A percentile compares a stretch with the other conserved stretches of the same genome.
These are phyloP conservation scores for Bombus cullumanus DNA, from an alignment of 1,140 invertebrate species.

Conservation along the genomic window DNA sequence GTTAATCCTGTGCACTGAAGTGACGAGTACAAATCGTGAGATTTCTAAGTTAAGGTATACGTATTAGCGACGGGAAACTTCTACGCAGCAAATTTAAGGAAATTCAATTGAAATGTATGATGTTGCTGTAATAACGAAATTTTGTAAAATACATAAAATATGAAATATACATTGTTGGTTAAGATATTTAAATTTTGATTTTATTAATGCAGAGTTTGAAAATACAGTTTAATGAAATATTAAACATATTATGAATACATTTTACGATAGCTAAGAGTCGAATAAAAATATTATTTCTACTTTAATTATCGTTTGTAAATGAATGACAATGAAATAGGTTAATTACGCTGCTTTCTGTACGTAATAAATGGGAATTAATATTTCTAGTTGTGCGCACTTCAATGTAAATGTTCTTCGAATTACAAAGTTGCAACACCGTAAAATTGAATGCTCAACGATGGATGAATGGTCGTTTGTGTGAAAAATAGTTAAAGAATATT, in stretches of 20 bases:
- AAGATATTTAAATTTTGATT: not conserved
- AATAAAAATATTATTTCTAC: too few relatives aligned
- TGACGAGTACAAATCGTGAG: not conserved
- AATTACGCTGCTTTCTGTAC: not conserved
- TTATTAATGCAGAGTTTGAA: not conserved
- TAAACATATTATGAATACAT: too few relatives aligned
- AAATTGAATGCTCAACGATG: not conserved
- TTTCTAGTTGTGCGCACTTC: not conserved
- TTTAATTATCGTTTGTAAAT: not conserved
- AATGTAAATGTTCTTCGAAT: not conserved
- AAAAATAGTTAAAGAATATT: not conserved
- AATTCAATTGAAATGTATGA: too few relatives aligned
- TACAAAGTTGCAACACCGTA: not conserved
- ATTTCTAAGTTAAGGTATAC: not conserved
- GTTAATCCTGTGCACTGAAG: too few relatives aligned
- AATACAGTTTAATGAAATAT: not conserved
- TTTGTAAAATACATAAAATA: not conserved
- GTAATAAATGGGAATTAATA: not conserved
- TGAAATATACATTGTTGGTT: too few relatives aligned
- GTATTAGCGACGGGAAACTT: too few relatives aligned
- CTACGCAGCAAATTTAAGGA: too few relatives aligned
- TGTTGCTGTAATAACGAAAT: too few relatives aligned
- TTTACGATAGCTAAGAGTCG: too few relatives aligned
- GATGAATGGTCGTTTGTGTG: not conserved
- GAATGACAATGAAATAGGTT: not conserved